phyloP scores from a whole-genome alignment of 2,888 invertebrate genomes.

The Pristionchus arcanus region DNA sequence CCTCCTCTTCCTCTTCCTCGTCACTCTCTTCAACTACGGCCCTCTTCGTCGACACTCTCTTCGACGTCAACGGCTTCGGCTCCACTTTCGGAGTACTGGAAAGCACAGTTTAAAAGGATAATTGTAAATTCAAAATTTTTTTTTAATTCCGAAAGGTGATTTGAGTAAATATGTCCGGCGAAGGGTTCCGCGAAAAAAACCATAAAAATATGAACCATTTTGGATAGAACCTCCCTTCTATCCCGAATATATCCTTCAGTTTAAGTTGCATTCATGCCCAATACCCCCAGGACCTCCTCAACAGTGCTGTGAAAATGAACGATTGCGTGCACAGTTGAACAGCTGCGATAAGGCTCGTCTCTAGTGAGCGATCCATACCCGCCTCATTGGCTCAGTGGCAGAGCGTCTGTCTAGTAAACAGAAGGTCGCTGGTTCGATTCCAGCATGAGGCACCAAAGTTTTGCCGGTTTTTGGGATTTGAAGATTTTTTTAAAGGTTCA shows the following conservation, averaged over 20 bases:
- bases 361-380: background rate
- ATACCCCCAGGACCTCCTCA: background rate
- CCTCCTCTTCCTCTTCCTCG: constrained; percentile 43
- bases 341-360: background rate
- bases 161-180: too few relatives aligned
- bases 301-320: background rate
- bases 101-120: background rate
- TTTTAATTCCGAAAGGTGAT: background rate
- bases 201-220: too few relatives aligned
- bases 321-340: background rate
- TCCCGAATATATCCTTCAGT: too few relatives aligned
- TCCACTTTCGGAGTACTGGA: background rate
- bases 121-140: background rate
- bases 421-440: constrained; percentile 79
- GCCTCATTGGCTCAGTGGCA: constrained; percentile 67
- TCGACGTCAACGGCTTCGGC: background rate
- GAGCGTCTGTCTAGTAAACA: constrained; percentile 79
- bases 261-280: too few relatives aligned
- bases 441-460: constrained; percentile 74
- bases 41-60: background rate
- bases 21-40: background rate
- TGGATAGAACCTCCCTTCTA: too few relatives aligned
- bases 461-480: background rate
- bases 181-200: too few relatives aligned
- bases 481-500: background rate